These are phyloP conservation scores for Caradrina kadenii DNA, from an alignment of 2,888 invertebrate species.

Conservation along the genomic window DNA sequence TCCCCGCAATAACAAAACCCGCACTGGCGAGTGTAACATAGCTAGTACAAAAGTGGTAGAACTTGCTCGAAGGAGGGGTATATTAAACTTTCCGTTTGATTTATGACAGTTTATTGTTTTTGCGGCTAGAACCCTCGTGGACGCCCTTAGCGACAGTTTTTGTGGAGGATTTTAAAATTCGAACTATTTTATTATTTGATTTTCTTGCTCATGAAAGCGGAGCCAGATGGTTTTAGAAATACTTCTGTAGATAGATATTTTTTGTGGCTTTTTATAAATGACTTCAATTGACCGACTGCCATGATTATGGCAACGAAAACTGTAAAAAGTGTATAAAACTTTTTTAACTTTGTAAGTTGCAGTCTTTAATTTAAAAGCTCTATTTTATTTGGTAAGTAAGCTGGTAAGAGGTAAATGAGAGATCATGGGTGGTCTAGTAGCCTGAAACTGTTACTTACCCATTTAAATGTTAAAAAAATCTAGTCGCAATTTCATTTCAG, in stretches of 20 bases:
- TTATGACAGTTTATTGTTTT: constrained; percentile 86
- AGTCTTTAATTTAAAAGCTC: no score
- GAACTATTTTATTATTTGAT: constrained; percentile 52
- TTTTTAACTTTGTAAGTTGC: no score
- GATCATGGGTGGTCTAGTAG: no score
- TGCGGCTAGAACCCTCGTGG: constrained; percentile 61
- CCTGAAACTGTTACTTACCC: no score
- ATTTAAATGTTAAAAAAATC: no score
- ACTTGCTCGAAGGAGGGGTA: constrained; percentile 73
- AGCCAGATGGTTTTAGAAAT: constrained; percentile 4
- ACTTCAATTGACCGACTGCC: no score
- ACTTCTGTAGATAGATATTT: constrained; percentile 10
- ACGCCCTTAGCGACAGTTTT: constrained; percentile 68
- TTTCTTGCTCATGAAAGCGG: constrained; percentile 37
- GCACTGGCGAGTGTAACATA: constrained; percentile 56
- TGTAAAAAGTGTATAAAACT: no score
- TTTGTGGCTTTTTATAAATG: no score
- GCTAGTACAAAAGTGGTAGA: constrained; percentile 63
- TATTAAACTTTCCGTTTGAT: constrained; percentile 83
- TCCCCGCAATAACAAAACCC: constrained; percentile 61
- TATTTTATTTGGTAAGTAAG: no score
- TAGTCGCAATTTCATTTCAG: no score
- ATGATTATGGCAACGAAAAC: no score
- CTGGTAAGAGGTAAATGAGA: no score
- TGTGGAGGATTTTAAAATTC: constrained; percentile 49